phyloP scores from a whole-genome alignment of 1,140 invertebrate species.

The Drosophila asahinai region DNA sequence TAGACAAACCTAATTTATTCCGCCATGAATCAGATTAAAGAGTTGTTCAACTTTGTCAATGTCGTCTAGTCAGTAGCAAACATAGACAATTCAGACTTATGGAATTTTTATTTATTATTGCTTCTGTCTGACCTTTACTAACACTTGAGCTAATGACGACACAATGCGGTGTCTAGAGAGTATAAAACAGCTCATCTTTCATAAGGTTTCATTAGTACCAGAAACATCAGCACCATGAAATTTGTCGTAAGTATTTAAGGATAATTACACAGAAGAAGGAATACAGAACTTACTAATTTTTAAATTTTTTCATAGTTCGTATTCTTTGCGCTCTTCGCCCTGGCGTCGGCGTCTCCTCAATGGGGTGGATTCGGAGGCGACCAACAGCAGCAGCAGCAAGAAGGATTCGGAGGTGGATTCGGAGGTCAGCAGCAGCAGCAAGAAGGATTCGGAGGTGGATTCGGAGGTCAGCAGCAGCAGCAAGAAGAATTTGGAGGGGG shows the following conservation, averaged over 20 bases:
- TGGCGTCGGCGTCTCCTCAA: slow-evolving; percentile 25
- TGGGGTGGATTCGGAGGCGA: background rate
- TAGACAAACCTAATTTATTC: background rate
- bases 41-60: background rate
- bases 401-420: slow-evolving; percentile 21
- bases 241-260: slow-evolving; percentile 18
- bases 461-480: slow-evolving; percentile 13
- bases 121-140: slow-evolving; percentile 5
- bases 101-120: slow-evolving; percentile 10
- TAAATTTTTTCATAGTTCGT: slow-evolving; percentile 9
- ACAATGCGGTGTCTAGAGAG: slow-evolving; percentile 7
- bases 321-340: slow-evolving; percentile 24
- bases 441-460: slow-evolving; percentile 3
- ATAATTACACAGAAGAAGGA: background rate
- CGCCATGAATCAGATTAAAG: slow-evolving; percentile 1
- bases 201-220: background rate
- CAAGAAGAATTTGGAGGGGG: background rate
- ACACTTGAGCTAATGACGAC: slow-evolving; percentile 7
- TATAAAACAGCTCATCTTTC: slow-evolving; percentile 26
- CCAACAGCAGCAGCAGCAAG: slow-evolving; percentile 28
- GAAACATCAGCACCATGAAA: slow-evolving; percentile 22
- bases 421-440: slow-evolving; percentile 8
- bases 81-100: slow-evolving; percentile 1
- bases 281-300: background rate
- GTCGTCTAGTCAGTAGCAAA: slow-evolving; percentile 10